These are phyloP conservation scores for Andrena marginata DNA, from an alignment of 2,888 invertebrate species.

Conservation along the genomic window DNA sequence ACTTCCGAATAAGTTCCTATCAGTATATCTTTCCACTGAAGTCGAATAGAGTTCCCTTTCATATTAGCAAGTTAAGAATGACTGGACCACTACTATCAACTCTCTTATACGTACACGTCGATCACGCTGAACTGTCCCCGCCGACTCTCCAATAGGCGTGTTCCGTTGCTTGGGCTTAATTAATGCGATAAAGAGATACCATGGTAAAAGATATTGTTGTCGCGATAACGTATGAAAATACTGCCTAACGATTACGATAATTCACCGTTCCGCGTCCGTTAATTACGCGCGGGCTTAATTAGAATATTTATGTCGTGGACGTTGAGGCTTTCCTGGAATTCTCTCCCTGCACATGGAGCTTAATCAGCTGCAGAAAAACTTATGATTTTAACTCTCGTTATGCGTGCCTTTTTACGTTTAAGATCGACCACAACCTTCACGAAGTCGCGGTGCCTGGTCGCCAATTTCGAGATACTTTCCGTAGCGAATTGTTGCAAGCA, in stretches of 20 bases:
- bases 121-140: conserved; percentile 11
- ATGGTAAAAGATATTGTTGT: conserved; percentile 51
- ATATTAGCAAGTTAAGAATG: conserved; percentile 11
- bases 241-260: conserved; percentile 50
- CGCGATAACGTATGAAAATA: conserved; percentile 56
- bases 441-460: conserved; percentile 18
- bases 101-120: not conserved
- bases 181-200: conserved; percentile 54
- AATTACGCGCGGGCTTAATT: conserved; percentile 55
- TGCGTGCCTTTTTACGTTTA: not conserved
- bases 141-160: conserved; percentile 31
- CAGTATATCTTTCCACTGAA: not conserved
- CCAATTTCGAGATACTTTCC: conserved; percentile 10
- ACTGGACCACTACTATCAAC: not conserved
- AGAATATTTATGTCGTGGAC: conserved; percentile 45
- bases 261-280: conserved; percentile 31
- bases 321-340: conserved; percentile 40
- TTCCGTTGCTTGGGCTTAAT: conserved; percentile 47
- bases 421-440: conserved; percentile 14
- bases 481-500: not conserved
- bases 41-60: not conserved
- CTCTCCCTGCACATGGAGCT: conserved; percentile 10
- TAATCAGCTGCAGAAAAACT: conserved; percentile 5
- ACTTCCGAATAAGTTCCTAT: not conserved
- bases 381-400: not conserved